Conservation (phyloP, 2,797 vertebrate species). For the Gambusia yucatana region DNA sequence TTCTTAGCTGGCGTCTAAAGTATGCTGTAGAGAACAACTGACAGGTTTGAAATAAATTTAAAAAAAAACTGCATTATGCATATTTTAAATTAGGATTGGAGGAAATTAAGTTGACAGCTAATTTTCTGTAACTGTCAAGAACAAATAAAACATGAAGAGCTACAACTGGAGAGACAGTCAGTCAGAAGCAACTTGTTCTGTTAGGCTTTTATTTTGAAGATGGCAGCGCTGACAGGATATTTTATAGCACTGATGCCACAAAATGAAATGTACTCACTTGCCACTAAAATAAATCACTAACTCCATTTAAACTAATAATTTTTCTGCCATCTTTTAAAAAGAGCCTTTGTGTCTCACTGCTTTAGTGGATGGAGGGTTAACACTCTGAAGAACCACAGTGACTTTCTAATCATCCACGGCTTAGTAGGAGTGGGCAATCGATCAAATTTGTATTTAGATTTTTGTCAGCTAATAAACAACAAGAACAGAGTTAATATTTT, state of each 20-base stretch:
- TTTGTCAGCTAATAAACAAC: neutral
- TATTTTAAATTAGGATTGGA: neutral
- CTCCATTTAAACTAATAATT: neutral
- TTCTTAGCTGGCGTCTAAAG: neutral
- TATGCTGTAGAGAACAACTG: neutral
- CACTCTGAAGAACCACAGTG: neutral
- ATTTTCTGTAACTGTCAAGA: neutral
- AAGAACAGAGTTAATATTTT: neutral
- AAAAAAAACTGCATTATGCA: neutral
- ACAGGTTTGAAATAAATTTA: neutral
- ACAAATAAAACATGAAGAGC: neutral
- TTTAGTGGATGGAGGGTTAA: neutral
- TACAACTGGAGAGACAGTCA: neutral
- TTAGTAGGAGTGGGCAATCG: neutral
- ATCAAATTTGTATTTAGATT: neutral
- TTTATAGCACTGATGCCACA: neutral
- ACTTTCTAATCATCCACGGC: neutral
- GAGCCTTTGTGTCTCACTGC: neutral
- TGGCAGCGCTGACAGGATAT: neutral
- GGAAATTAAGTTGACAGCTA: neutral
- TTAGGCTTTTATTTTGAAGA: neutral
- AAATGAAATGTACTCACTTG: neutral
- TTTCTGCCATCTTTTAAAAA: neutral
- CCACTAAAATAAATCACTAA: too few relatives aligned
- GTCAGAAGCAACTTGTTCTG: neutral